Base-by-base conservation (phyloP, 2,888 invertebrate genomes). In the Lasiommata megera region DNA sequence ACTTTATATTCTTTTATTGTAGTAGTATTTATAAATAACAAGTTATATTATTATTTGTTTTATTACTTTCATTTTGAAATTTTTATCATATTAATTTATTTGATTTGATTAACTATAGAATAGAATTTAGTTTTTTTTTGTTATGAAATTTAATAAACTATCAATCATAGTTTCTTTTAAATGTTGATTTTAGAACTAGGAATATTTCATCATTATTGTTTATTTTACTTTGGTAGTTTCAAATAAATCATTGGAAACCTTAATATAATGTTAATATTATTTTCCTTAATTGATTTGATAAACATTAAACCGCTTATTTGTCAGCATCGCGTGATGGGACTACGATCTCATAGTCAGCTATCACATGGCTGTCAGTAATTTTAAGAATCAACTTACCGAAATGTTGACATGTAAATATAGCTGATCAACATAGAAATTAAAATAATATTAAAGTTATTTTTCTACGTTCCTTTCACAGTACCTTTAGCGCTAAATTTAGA, bases 341-440 rank as follows among this genome's bases (percentile, higher is more conserved):
- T 82, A 76, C 56, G 72, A 77, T 77, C 90, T 85, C 90, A 90
- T 85, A 85, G 90, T 90, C 88, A 90, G 90, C 90, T 90, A 89
- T 90, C 90, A 90, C 81, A 90, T 90, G 90, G 90, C 90, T 90
- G 90, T 90, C 90, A 90, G 80, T 90, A 90, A 86, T 86, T 86
- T 80, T 90, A 90, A 90, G 90, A 66, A 86, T 80, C 80, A 84
- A 85, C 79, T 76, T 79, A 87, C 80, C 79, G 84, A 85, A 81
- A 80, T 89, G 90, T 90, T 90, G 90, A 84, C 90, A 61, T 90
- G 90, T 90, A 90, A 62, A 90, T 90, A 90, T 90, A 90, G 86
- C 67, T 68, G 90, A 81, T 90, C 90, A 89, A 88, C 90, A 88
- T 86, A 87, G 81, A 81, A 82, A 77, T 80, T 87, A 80, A 84